phyloP scores from a whole-genome alignment of 2,888 invertebrate genomes.

The Pilophorus perplexus region DNA sequence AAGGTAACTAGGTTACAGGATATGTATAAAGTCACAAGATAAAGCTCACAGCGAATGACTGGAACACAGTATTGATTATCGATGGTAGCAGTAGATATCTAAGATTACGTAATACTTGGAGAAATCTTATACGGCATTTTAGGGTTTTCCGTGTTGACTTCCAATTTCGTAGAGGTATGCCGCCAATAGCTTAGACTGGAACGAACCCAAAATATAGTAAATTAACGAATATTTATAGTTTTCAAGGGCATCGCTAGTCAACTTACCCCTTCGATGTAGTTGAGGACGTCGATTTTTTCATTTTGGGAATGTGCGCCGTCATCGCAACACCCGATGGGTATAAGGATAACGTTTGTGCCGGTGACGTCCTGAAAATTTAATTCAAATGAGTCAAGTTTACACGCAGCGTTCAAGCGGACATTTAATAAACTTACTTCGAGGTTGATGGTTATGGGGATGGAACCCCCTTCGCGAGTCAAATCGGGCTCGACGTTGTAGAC shows the following conservation, averaged over 20 bases:
- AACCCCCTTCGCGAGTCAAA: constrained; percentile 94
- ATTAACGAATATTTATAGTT: neutral
- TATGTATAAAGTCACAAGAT: too few relatives aligned
- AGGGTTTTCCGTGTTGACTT: constrained; percentile 12
- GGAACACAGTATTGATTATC: neutral
- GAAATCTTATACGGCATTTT: neutral
- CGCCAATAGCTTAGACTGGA: constrained; percentile 85
- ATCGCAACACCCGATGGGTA: constrained; percentile 93
- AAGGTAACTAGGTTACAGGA: neutral
- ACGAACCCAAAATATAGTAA: constrained; percentile 50
- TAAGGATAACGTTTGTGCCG: constrained; percentile 86
- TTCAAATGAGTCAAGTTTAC: too few relatives aligned
- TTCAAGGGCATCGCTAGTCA: neutral
- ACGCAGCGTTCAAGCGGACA: too few relatives aligned
- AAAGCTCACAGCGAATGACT: too few relatives aligned
- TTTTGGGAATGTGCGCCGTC: constrained; percentile 99
- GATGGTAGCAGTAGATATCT: neutral
- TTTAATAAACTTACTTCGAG: constrained; percentile 33
- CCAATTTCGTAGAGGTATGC: constrained; percentile 77
- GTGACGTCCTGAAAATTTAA: constrained; percentile 91
- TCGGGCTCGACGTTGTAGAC: constrained; percentile 91
- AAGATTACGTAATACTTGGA: neutral
- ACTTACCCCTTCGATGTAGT: constrained; percentile 91
- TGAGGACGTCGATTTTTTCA: constrained; percentile 89
- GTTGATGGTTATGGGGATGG: constrained; percentile 82